Evolutionary conservation across 1,140 invertebrate species (phyloP).

Genomic region (Cepaea nemoralis): DNA sequence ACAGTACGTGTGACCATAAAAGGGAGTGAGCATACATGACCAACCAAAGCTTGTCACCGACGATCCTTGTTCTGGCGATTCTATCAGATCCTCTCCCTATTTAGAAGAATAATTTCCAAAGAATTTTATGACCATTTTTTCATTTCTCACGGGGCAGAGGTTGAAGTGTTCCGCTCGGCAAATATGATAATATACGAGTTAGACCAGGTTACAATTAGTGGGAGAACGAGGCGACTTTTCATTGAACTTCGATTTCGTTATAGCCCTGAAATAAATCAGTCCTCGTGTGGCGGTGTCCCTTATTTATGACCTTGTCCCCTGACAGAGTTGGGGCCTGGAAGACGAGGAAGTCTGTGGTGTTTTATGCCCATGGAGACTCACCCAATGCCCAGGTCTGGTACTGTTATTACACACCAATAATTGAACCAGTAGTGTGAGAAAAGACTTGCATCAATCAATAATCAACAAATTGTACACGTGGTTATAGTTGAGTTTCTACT

Average conservation of each 20-base stretch:
- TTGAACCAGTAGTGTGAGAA: not conserved
- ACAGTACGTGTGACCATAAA: not conserved
- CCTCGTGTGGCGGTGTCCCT: not conserved
- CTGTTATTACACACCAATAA: constrained; percentile 6
- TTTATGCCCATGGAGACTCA: constrained; percentile 4
- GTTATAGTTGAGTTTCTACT: too few species aligned
- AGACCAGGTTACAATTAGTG: not conserved
- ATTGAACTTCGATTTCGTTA: constrained; percentile 19
- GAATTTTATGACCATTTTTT: constrained; percentile 17
- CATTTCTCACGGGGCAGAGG: not conserved
- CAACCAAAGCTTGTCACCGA: not conserved
- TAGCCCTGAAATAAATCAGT: constrained; percentile 15
- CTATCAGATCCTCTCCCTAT: not conserved
- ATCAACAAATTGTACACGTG: not conserved
- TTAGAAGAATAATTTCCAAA: not conserved
- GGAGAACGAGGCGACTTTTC: constrained; percentile 11
- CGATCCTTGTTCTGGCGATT: not conserved
- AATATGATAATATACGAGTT: constrained; percentile 23
- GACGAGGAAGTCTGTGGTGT: not conserved
- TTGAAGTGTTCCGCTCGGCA: constrained; percentile 2
- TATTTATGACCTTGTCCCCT: constrained; percentile 12
- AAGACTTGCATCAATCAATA: not conserved
- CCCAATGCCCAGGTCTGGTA: not conserved
- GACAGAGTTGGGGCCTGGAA: not conserved
- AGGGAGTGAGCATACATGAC: not conserved